A percentile compares a stretch with the other conserved stretches of the same genome.
Conservation (phyloP, 1,140 invertebrate species). For the Myzus persicae region DNA sequence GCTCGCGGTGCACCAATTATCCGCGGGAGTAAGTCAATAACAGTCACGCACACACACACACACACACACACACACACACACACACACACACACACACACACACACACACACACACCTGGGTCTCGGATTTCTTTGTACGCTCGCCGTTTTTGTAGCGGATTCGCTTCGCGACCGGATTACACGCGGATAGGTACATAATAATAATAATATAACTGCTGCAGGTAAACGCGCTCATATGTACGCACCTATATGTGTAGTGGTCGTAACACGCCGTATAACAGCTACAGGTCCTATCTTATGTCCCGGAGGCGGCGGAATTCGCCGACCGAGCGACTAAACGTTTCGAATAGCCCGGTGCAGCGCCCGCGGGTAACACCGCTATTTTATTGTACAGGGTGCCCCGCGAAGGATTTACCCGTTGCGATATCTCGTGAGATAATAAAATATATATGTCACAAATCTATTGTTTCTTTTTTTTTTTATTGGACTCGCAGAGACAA, state of each 20-base stretch:
- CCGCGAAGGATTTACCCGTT: too few relatives aligned
- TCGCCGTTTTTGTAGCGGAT: constrained; percentile 10
- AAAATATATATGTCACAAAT: too few relatives aligned
- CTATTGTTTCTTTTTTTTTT: too few relatives aligned
- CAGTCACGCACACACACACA: not conserved
- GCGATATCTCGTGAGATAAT: too few relatives aligned
- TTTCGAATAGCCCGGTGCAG: not conserved
- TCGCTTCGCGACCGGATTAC: constrained; percentile 25
- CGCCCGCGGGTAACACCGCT: not conserved
- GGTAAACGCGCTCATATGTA: too few relatives aligned
- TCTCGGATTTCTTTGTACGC: not conserved
- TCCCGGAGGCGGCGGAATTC: not conserved
- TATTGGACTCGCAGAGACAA: too few relatives aligned
- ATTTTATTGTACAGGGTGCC: too few relatives aligned
- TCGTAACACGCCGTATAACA: not conserved
- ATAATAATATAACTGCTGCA: not conserved
- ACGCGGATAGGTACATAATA: not conserved
- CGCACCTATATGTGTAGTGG: too few relatives aligned
- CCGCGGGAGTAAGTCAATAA: constrained; percentile 32
- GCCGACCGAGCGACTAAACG: not conserved
- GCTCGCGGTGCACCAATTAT: constrained; percentile 31
- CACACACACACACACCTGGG: not conserved
- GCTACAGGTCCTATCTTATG: too few relatives aligned
- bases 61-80: not conserved
- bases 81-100: not conserved